phyloP scores from a whole-genome alignment of 2,113 vertebrate species.

The Gobiocypris rarus region DNA sequence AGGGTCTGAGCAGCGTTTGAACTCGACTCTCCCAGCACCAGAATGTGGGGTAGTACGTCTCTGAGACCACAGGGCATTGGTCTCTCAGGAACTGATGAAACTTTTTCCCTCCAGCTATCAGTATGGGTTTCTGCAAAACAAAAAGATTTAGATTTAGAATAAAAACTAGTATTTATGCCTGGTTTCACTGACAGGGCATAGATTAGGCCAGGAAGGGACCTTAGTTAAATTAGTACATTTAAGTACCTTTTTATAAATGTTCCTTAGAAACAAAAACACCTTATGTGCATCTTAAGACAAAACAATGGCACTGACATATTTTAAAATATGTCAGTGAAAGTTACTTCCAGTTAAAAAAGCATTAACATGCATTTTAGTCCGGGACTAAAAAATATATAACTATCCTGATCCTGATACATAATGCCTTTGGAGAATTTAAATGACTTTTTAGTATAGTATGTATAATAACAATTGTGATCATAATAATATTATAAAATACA shows the following conservation, averaged over 20 bases:
- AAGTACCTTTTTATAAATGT: too few relatives aligned
- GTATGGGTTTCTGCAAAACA: conserved; percentile 87
- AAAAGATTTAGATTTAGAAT: neutral
- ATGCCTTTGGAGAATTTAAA: neutral
- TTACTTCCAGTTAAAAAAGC: too few relatives aligned
- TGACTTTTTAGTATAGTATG: neutral
- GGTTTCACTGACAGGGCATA: too few relatives aligned
- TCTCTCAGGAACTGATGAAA: conserved; percentile 91
- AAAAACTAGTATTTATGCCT: neutral
- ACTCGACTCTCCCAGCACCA: conserved; percentile 99
- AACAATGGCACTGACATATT: too few relatives aligned
- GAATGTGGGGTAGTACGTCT: conserved; percentile 96
- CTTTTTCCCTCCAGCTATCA: conserved; percentile 88
- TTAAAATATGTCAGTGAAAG: too few relatives aligned
- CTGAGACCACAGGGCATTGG: conserved; percentile 92
- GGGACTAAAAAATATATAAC: neutral
- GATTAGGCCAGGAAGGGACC: too few relatives aligned
- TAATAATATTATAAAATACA: neutral
- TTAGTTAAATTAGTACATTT: too few relatives aligned
- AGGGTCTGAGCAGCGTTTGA: conserved; percentile 93
- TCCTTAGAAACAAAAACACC: too few relatives aligned
- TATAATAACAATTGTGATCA: neutral
- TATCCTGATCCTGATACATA: neutral
- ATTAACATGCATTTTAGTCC: too few relatives aligned
- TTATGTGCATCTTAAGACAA: too few relatives aligned